These are phyloP conservation scores for Monodelphis domestica DNA, from an alignment of 2,797 vertebrate genomes.

Conservation along the genomic window DNA sequence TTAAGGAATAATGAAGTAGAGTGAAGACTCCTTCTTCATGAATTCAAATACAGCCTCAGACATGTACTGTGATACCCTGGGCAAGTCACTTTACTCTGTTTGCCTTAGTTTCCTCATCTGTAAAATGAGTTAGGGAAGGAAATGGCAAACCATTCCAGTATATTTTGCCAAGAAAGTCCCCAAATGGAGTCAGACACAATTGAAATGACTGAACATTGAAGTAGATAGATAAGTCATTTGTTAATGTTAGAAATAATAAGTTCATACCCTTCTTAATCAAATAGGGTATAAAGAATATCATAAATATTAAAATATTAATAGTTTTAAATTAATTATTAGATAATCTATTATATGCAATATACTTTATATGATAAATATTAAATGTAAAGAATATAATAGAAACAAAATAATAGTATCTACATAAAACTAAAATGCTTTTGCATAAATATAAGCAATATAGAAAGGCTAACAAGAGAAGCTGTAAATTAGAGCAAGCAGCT, in stretches of 20 bases:
- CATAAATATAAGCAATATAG: not conserved
- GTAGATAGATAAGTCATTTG: not conserved
- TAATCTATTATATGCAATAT: no score
- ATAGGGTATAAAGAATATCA: not conserved
- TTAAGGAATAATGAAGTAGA: not conserved
- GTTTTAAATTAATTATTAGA: no score
- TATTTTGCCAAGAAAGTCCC: not conserved
- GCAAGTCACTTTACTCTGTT: not conserved
- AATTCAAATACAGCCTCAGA: not conserved
- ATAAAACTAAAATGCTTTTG: not conserved
- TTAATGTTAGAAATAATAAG: not conserved
- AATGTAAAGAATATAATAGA: not conserved
- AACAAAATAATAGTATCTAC: not conserved
- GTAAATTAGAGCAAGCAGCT: not conserved
- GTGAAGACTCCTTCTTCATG: not conserved
- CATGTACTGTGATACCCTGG: not conserved
- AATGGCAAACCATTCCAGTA: not conserved
- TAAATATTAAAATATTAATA: no score
- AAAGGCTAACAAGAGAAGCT: not conserved
- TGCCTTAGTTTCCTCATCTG: not conserved
- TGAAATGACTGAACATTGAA: not conserved
- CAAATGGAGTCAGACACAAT: not conserved
- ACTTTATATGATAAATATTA: no score
- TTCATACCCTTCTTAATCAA: not conserved
- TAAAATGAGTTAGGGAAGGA: not conserved